Evolutionary conservation across 2,797 vertebrate genomes (phyloP).

Genomic region (Toxotes lorentzi): DNA sequence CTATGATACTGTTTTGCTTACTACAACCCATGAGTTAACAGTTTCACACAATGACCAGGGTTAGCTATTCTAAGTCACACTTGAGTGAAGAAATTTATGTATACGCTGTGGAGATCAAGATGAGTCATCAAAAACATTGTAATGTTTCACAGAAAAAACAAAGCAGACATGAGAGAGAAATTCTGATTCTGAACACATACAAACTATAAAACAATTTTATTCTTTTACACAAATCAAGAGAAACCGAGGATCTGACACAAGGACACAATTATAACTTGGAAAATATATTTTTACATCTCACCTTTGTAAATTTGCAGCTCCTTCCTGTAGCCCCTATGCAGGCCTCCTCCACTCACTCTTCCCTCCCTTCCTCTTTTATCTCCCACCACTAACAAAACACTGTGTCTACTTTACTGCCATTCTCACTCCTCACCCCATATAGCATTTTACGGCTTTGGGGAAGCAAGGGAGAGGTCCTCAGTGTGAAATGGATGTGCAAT

Average conservation of each 20-base stretch:
- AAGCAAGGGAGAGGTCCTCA: slow-evolving; percentile 72
- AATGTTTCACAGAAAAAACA: background rate
- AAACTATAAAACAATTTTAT: background rate
- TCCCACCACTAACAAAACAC: slow-evolving; percentile 73
- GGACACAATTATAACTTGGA: background rate
- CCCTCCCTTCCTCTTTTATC: slow-evolving; percentile 66
- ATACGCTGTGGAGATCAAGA: background rate
- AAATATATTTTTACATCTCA: background rate
- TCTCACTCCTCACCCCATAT: slow-evolving; percentile 71
- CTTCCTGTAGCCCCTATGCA: slow-evolving; percentile 33
- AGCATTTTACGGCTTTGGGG: slow-evolving; percentile 76
- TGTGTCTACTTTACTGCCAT: slow-evolving; percentile 64
- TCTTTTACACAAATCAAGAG: background rate
- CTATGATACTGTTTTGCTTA: background rate
- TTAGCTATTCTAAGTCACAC: background rate
- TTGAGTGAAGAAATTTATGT: background rate
- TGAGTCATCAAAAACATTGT: background rate
- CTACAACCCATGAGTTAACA: background rate
- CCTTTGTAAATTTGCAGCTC: background rate
- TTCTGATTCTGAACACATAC: background rate
- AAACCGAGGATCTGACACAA: background rate
- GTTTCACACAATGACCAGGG: background rate
- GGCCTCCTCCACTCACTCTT: slow-evolving; percentile 30
- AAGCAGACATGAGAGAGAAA: background rate
- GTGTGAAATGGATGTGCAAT: slow-evolving; percentile 85